These are phyloP conservation scores for Aphelenchoides besseyi DNA, from an alignment of 1,140 invertebrate species.

Conservation along the genomic window DNA sequence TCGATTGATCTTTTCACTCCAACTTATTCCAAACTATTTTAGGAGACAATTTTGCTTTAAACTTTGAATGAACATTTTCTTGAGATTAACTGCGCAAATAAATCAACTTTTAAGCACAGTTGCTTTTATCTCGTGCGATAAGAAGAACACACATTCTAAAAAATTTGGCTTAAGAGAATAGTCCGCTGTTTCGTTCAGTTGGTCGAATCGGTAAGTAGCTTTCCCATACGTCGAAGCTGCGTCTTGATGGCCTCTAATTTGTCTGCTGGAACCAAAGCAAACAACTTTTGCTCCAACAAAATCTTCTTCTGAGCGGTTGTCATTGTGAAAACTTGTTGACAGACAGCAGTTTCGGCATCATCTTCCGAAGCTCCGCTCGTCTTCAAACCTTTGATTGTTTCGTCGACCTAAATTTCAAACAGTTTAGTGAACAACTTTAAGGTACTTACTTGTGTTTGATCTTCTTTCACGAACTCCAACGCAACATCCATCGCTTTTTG, in stretches of 20 bases:
- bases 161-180: too few relatives aligned
- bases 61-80: neutral
- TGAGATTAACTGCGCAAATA: neutral
- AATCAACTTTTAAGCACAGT: neutral
- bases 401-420: slow-evolving; percentile 5
- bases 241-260: neutral
- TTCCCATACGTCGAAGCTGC: neutral
- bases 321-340: slow-evolving; percentile 7
- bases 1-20: neutral
- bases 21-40: neutral
- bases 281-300: slow-evolving; percentile 2
- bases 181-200: slow-evolving; percentile 1
- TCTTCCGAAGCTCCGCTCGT: neutral
- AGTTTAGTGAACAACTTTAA: neutral
- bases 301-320: slow-evolving; percentile 8
- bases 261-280: neutral
- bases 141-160: slow-evolving; percentile 1
- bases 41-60: neutral
- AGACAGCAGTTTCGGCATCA: neutral
- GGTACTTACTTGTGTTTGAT: slow-evolving; percentile 8
- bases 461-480: neutral
- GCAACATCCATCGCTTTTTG: neutral
- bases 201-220: neutral
- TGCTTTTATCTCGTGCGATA: neutral
- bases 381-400: neutral